A percentile compares a stretch with the other conserved stretches of the same genome.
Conservation (phyloP, 2,888 invertebrate species). For the Machimus atricapillus region DNA sequence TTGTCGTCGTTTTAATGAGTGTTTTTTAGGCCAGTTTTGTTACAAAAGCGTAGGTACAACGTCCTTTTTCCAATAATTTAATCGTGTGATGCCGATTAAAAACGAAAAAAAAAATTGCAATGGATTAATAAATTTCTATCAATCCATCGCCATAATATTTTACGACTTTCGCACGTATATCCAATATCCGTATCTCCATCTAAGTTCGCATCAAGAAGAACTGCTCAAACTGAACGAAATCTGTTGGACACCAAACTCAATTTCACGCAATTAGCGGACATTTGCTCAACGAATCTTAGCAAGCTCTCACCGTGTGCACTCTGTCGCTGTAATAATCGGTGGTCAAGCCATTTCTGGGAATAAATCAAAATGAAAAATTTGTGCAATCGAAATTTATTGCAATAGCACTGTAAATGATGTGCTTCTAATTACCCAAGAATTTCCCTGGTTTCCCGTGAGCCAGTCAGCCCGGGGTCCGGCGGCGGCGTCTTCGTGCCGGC, state of each 20-base stretch:
- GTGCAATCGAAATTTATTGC: slow-evolving; percentile 25
- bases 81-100: too few relatives aligned
- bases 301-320: neutral
- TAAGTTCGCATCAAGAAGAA: neutral
- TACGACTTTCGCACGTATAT: neutral
- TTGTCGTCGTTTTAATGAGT: too few relatives aligned
- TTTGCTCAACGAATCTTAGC: neutral
- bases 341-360: neutral
- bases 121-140: neutral
- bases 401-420: slow-evolving; percentile 13
- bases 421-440: slow-evolving; percentile 31
- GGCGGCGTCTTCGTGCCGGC: neutral
- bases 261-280: slow-evolving; percentile 23
- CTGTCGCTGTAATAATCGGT: neutral
- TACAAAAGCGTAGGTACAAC: too few relatives aligned
- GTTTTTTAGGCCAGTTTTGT: too few relatives aligned
- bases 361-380: slow-evolving; percentile 29
- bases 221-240: neutral
- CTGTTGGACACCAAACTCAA: neutral
- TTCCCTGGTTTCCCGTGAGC: neutral
- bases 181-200: neutral
- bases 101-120: too few relatives aligned
- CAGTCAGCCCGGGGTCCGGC: neutral
- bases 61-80: too few relatives aligned
- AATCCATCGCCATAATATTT: neutral